A percentile compares a stretch with the other conserved stretches of the same genome.
Evolutionary conservation across 2,797 vertebrate species (phyloP).

Genomic region (Alca torda): DNA sequence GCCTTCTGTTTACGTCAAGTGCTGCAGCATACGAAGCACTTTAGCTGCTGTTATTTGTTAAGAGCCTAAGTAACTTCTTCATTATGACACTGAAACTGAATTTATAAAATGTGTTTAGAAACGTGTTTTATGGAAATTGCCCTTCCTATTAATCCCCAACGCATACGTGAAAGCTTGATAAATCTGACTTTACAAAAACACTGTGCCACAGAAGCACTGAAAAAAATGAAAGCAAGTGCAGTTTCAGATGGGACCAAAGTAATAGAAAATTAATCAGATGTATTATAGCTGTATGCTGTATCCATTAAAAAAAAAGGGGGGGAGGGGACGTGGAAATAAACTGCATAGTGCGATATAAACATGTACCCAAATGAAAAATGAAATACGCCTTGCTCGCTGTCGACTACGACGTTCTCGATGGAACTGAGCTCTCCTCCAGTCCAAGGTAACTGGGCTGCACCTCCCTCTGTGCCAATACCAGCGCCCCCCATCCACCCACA

Average conservation of each 20-base stretch:
- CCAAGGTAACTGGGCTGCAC: background rate
- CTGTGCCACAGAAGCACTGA: background rate
- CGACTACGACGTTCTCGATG: background rate
- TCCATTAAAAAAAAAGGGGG: background rate
- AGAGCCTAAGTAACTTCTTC: constrained; percentile 31
- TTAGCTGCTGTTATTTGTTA: constrained; percentile 34
- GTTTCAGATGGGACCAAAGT: background rate
- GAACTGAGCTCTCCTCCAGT: background rate
- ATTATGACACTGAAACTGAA: constrained; percentile 23
- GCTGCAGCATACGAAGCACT: constrained; percentile 10
- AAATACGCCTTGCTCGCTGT: background rate
- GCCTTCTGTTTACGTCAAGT: background rate
- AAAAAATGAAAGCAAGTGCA: background rate
- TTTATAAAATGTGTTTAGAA: background rate
- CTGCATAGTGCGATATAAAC: background rate
- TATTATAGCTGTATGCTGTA: background rate
- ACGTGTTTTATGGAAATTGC: constrained; percentile 1
- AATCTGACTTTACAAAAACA: constrained; percentile 15
- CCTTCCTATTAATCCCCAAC: background rate
- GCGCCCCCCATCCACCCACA: background rate
- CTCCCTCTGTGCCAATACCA: background rate
- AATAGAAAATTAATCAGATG: background rate
- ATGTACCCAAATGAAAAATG: background rate
- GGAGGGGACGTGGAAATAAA: background rate
- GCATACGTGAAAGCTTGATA: background rate